Base-by-base conservation (phyloP, 1,140 invertebrate species). In the Argopecten irradians region DNA sequence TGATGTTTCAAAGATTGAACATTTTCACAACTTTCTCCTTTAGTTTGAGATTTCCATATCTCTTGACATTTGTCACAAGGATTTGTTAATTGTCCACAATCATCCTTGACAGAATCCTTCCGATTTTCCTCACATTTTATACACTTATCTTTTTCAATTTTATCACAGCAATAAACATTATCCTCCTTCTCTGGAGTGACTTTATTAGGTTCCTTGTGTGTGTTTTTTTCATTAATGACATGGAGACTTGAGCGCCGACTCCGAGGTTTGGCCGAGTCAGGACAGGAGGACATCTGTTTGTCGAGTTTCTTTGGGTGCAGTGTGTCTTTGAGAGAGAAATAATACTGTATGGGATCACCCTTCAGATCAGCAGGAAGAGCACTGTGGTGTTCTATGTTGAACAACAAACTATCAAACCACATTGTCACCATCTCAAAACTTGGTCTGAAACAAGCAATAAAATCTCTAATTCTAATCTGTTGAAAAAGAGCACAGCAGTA, bases 321-420 rank as follows among this genome's bases (percentile, higher is more conserved):
- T n/a, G 55, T 71, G 55, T 89, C 86, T 89, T 71, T 86, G 11
- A 89, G 22, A 9, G 86, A 39, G 43, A 87, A 87, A 46, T 94
- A 94, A 86, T 91, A 92, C n/a, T 91, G 55, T 1, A 94, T 91
- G 13, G 93, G 91, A 85, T 92, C 90, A 41, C 93, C 94, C 85
- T 92, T 91, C 1, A 94, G 90, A 34, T 94, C 93, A 9, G 55
- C 84, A 0, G 93, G 93, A 14, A 93, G 86, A 5, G 90, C 33
- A 55, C 91, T 89, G 0, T 92, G 91, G 89, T 94, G 94, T 84
- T 94, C 93, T 35, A 94, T 34, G 84, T 94, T 91, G 14, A 94
- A 88, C 5, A 92, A 39, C 22, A 94, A 84, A 33, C 93, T 92
- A 82, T 94, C 93, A 86, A 91, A 91, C 91, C 92, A 92, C 33